Base-by-base conservation (phyloP, 2,797 vertebrate genomes). In the Crax fasciolata region DNA sequence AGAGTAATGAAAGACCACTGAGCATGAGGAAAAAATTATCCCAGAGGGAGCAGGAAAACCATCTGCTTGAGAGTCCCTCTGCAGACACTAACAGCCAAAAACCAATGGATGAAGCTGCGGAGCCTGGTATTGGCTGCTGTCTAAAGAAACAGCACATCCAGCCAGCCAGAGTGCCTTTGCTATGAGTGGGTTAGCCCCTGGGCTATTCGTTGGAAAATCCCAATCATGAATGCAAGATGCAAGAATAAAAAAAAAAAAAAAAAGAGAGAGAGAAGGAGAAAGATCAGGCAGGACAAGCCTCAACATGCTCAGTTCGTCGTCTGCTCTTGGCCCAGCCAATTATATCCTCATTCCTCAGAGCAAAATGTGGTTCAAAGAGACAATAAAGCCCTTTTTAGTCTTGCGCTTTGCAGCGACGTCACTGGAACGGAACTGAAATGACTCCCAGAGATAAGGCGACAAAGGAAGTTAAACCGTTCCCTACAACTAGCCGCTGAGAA, bases 291-390 rank as follows among this genome's bases (percentile, higher is more conserved):
- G 85, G 77, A 92, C 94, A 97, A 96, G 97, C 49, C 96, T 81
- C 81, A 66, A 89, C 97, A 93, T 87, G 96, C 77, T 93, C 57
- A 76, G 63, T 93, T 96, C 94, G 88, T 84, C 87, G 76, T 96
- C 93, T 46, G 68, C 67, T 68, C 65, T 73, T 57, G 48, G 57
- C 51, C 46, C 41, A 25, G 24, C 63, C 91, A 93, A 68, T 94
- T 91, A 95, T 79, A 96, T 92, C 93, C 94, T 97, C 96, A 95
- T 97, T 96, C 97, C 92, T 95, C 89, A 70, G 61, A 93, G 85
- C 85, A 93, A 89, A 91, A 96, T 63, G 85, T 90, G 84, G 92
- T 90, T 96, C 95, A 96, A 96, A 96, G 94, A 92, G 77, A 95
- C 86, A 96, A 96, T 94, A 90, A 96, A 93, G n/a, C 78, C 57